Percentiles rank a stretch among this genome's conserved stretches.
Conservation (phyloP, 2,888 invertebrate species). For the Perdita meconis region DNA sequence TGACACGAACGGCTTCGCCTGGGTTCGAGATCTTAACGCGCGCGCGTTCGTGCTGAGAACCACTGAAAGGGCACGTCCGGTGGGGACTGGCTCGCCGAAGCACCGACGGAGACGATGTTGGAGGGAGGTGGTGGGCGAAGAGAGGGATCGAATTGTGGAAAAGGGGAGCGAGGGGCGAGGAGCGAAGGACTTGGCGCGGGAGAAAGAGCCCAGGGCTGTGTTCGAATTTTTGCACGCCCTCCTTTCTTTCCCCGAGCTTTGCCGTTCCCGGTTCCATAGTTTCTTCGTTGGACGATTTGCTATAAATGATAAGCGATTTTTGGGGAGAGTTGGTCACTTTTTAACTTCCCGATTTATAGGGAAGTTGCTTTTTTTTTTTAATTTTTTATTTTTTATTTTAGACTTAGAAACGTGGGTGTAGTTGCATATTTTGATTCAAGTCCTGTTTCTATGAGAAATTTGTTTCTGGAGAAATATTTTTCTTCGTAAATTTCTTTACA, state of each 20-base stretch:
- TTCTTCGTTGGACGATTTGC: no score
- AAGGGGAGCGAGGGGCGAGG: conserved; percentile 26
- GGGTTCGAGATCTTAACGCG: conserved; percentile 55
- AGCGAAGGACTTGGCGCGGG: conserved; percentile 54
- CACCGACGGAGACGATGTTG: conserved; percentile 69
- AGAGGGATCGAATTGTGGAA: conserved; percentile 57
- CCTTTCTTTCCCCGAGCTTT: conserved; percentile 2
- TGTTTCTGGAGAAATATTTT: no score
- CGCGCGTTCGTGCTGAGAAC: conserved; percentile 69
- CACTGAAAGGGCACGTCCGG: conserved; percentile 78
- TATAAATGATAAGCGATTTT: no score
- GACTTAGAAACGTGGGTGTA: no score
- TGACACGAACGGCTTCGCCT: conserved; percentile 72
- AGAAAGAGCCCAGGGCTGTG: conserved; percentile 74
- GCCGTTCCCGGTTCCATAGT: neutral
- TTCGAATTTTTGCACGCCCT: conserved; percentile 70
- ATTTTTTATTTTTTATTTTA: no score
- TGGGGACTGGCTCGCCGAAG: conserved; percentile 71
- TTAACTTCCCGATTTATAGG: no score
- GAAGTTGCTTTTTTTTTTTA: no score
- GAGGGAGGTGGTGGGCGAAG: conserved; percentile 56
- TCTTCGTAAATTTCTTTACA: no score
- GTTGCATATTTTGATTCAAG: no score
- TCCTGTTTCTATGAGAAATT: no score
- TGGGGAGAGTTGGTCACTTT: no score